These are phyloP conservation scores for Fundulus diaphanus DNA, from an alignment of 2,797 vertebrate genomes.

Conservation along the genomic window DNA sequence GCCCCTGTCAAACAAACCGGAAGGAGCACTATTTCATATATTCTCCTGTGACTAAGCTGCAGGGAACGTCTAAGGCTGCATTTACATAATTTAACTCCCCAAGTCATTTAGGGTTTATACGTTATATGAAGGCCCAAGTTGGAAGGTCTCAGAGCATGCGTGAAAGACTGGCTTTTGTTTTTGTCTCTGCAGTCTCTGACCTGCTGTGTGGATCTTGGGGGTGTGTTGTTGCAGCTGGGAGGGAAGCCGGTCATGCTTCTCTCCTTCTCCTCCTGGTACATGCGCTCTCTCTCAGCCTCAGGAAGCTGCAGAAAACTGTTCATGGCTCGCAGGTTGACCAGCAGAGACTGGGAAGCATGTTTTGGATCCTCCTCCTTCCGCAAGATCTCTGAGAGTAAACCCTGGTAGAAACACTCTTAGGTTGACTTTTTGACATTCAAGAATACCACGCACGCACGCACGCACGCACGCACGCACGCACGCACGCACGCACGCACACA, in stretches of 20 bases:
- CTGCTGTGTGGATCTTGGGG: slow-evolving; percentile 91
- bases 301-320: slow-evolving; percentile 93
- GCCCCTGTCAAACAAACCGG: not conserved
- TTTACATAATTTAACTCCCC: not conserved
- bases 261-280: slow-evolving; percentile 95
- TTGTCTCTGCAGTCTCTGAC: slow-evolving; percentile 64
- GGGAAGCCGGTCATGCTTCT: slow-evolving; percentile 90
- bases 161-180: not conserved
- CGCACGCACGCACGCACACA: too few species aligned
- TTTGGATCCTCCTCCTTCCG: slow-evolving; percentile 96
- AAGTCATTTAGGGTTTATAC: not conserved
- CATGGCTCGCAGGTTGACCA: slow-evolving; percentile 96
- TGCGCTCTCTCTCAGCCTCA: slow-evolving; percentile 91
- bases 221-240: slow-evolving; percentile 88
- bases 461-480: too few species aligned
- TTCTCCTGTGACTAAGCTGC: not conserved
- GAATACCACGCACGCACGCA: too few species aligned
- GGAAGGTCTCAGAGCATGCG: slow-evolving; percentile 6
- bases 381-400: slow-evolving; percentile 95
- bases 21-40: not conserved
- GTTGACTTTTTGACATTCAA: not conserved
- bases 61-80: not conserved
- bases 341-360: slow-evolving; percentile 92
- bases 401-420: slow-evolving; percentile 70
- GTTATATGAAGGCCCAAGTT: too few species aligned